Conservation (phyloP, 2,888 invertebrate species). For the Gortyna flavago region DNA sequence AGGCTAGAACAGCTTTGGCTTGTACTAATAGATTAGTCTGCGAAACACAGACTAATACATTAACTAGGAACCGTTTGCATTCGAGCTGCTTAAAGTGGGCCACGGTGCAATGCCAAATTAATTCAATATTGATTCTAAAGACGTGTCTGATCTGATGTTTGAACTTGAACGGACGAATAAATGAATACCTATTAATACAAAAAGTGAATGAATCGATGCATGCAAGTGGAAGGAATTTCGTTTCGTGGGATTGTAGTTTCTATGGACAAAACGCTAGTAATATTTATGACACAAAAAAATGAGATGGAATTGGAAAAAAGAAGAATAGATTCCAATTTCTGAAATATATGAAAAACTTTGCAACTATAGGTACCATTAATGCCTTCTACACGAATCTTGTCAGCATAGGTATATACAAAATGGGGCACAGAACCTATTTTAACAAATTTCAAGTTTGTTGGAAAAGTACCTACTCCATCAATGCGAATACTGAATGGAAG, state of each 20-base stretch:
- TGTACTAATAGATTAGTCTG: conserved; percentile 29
- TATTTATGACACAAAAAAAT: neutral
- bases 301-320: neutral
- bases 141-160: neutral
- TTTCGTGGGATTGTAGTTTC: neutral
- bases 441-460: conserved; percentile 40
- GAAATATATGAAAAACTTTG: neutral
- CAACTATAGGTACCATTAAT: neutral
- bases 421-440: conserved; percentile 2
- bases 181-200: conserved; percentile 10
- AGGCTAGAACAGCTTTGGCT: conserved; percentile 33
- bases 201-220: neutral
- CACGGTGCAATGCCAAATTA: conserved; percentile 15
- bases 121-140: conserved; percentile 10
- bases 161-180: neutral
- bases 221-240: neutral
- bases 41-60: conserved; percentile 27
- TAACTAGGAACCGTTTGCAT: conserved; percentile 36
- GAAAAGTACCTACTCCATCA: conserved; percentile 46
- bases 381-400: neutral
- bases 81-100: conserved; percentile 11
- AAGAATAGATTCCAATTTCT: neutral
- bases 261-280: neutral
- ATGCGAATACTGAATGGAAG: conserved; percentile 51
- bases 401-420: conserved; percentile 24